phyloP scores from a whole-genome alignment of 2,113 vertebrate species.

The Trochalopteron elliotii region DNA sequence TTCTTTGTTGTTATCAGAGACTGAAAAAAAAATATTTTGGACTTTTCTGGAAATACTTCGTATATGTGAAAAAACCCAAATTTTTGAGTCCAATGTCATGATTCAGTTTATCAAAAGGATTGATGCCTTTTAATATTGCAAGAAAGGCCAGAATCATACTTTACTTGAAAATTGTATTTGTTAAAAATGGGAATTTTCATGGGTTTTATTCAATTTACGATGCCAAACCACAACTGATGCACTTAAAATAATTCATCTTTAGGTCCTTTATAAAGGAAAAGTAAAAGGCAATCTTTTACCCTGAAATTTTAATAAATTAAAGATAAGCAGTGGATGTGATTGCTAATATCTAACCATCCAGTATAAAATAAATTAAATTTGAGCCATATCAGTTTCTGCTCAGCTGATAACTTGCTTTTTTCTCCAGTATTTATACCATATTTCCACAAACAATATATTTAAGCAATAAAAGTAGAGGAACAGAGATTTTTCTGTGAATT shows the following conservation, averaged over 20 bases:
- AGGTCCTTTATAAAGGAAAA: background rate
- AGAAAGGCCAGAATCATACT: background rate
- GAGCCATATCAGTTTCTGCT: background rate
- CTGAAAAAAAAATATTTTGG: background rate
- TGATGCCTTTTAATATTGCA: background rate
- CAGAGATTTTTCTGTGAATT: background rate
- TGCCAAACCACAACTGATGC: background rate
- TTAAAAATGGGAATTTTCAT: background rate
- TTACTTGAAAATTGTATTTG: background rate
- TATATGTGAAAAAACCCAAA: accelerated
- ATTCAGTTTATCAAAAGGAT: background rate
- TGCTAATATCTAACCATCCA: background rate
- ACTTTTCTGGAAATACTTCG: background rate
- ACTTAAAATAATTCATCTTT: background rate
- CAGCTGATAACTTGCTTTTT: background rate
- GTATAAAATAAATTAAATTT: background rate
- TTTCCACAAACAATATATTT: conserved; percentile 3
- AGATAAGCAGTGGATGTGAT: background rate
- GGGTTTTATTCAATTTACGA: background rate
- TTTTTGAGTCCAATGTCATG: background rate
- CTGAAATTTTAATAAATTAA: background rate
- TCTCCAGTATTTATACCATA: background rate
- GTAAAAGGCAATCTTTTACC: background rate
- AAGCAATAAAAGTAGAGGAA: background rate
- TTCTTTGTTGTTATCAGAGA: background rate